Conservation (phyloP, 2,888 invertebrate genomes). For the Fissipunctia ypsillon region DNA sequence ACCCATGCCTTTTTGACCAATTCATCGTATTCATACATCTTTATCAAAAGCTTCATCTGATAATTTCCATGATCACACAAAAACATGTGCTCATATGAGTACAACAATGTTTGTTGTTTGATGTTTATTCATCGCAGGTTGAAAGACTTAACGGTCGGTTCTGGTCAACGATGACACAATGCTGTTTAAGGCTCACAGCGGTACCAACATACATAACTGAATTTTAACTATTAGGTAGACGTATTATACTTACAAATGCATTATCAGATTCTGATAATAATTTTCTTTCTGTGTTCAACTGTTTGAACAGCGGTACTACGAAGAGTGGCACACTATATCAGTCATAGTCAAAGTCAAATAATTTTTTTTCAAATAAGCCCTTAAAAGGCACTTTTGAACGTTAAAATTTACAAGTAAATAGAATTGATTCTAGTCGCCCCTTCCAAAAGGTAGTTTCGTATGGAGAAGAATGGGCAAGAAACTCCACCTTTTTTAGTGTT, state of each 20-base stretch:
- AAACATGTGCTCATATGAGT: constrained; percentile 25
- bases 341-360: neutral
- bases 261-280: constrained; percentile 5
- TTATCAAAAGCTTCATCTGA: constrained; percentile 29
- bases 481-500: too few species aligned
- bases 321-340: neutral
- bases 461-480: too few species aligned
- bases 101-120: constrained; percentile 27
- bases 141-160: constrained; percentile 55
- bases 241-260: constrained; percentile 23
- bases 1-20: neutral
- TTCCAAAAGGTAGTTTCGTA: neutral
- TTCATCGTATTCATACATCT: constrained; percentile 6
- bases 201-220: constrained; percentile 46
- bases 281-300: neutral
- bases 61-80: constrained; percentile 45
- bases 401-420: neutral
- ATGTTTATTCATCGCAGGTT: constrained; percentile 57
- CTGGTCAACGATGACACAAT: constrained; percentile 47
- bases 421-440: neutral
- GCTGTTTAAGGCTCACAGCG: constrained; percentile 39
- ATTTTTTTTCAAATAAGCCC: neutral
- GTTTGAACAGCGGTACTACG: neutral
- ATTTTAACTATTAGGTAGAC: constrained; percentile 35
- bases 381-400: neutral